Evolutionary conservation across 2,113 vertebrate species (phyloP), one percentile per base, ranked within the genome.

Genomic region (Misgurnus anguillicaudatus): DNA sequence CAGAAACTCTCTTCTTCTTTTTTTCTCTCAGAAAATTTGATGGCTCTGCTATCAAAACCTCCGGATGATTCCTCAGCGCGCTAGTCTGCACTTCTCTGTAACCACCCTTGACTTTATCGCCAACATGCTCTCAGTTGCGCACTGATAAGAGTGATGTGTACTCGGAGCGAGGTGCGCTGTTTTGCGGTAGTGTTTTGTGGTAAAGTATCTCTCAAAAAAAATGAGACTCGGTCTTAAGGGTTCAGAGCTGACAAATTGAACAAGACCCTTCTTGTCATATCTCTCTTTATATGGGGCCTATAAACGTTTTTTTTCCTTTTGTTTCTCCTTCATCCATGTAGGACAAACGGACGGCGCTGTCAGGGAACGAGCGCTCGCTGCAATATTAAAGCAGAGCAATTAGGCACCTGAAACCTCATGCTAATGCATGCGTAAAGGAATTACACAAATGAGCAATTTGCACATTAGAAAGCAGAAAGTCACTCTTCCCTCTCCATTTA

Each of bases 201-300:
- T 61, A 51, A 61, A 73, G 65, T 74, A 75, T 85, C 77, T 66
- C 38, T 81, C 81, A 86, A 48, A 80, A 58, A 60, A 11, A 13
- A 79, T 19, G 51, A 10, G 24, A 72, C 84, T 68, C 21, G 5
- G 31, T 55, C 38, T 58, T 6, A 39, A 36, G n/a, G 48, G 45
- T 68, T 31, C 78, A 24, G 70, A 73, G 78, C 74, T 81, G 83
- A 90, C 82, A 88, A 84, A 89, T 81, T 84, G 66, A 84, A 80
- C 79, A 83, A 80, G 85, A 78, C 42, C 79, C 53, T 75, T 67
- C 78, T 78, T 64, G 79, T 88, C 83, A 80, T 86, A 47, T 86
- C 79, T 85, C 82, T 68, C 64, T 76, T 48, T 69, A 17, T 36
- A 16, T 48, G 21, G 6, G 9, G 14, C 63, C n/a, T 58, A 16